Percentiles rank a stretch among this genome's conserved stretches.
These are phyloP conservation scores for Cydia amplana DNA, from an alignment of 1,140 invertebrate species.

Conservation along the genomic window DNA sequence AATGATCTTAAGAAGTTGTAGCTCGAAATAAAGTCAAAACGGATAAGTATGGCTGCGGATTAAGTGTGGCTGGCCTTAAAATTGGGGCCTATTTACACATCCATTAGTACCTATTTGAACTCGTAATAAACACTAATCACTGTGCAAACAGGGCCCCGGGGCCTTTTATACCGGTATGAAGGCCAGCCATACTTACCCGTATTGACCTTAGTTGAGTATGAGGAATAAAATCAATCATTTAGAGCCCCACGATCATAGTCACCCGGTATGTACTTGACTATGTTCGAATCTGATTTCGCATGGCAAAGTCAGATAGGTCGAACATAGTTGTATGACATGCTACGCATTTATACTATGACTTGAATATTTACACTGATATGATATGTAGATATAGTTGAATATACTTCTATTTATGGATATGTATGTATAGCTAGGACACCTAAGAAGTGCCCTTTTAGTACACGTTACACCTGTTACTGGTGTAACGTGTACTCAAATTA, in stretches of 20 bases:
- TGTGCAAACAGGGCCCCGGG: too few relatives aligned
- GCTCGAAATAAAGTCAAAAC: neutral
- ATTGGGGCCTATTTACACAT: too few relatives aligned
- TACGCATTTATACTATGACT: slow-evolving; percentile 28
- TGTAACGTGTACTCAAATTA: neutral
- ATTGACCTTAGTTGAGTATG: too few relatives aligned
- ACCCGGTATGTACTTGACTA: neutral
- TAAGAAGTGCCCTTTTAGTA: neutral
- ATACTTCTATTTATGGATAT: neutral
- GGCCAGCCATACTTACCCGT: too few relatives aligned
- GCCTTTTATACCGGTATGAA: too few relatives aligned
- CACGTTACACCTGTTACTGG: neutral
- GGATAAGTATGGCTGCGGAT: too few relatives aligned
- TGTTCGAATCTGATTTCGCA: neutral
- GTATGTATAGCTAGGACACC: neutral
- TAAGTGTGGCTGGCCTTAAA: too few relatives aligned
- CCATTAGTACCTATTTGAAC: too few relatives aligned
- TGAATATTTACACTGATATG: slow-evolving; percentile 19
- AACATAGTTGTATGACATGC: slow-evolving; percentile 2
- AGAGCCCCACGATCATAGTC: neutral
- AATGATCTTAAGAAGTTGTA: neutral
- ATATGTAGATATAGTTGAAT: slow-evolving; percentile 1
- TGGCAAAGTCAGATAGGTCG: neutral
- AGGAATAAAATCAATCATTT: neutral
- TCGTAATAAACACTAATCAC: too few relatives aligned